These are phyloP conservation scores for Lateolabrax maculatus DNA, from an alignment of 2,797 vertebrate genomes.

Conservation along the genomic window DNA sequence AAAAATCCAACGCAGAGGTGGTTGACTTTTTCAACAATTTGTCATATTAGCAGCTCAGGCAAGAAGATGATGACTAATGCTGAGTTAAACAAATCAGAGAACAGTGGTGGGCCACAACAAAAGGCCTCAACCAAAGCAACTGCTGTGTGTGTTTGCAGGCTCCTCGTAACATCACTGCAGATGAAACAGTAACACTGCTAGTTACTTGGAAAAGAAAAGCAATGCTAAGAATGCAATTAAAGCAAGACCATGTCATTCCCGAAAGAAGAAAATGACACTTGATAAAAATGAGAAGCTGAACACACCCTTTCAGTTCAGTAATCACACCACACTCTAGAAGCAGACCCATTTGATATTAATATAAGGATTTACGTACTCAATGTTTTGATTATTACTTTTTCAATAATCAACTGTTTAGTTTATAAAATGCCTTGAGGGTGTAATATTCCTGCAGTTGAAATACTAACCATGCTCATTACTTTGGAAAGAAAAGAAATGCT, in stretches of 20 bases:
- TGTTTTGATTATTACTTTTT: neutral
- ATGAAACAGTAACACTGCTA: neutral
- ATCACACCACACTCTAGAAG: no score
- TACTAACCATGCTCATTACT: neutral
- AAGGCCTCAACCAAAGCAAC: conserved; percentile 27
- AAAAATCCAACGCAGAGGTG: conserved; percentile 4
- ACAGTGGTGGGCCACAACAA: conserved; percentile 25
- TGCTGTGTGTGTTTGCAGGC: neutral
- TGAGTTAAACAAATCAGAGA: conserved; percentile 1
- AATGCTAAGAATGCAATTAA: neutral
- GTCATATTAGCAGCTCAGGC: conserved; percentile 5
- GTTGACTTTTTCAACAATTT: neutral
- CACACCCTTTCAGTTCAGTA: neutral
- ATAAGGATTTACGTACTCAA: no score
- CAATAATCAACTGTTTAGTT: neutral
- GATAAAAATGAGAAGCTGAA: neutral
- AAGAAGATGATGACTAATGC: conserved; percentile 24
- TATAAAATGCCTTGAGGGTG: neutral
- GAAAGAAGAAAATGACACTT: neutral
- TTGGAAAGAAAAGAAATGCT: neutral
- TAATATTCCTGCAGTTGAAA: neutral
- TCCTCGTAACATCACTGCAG: neutral
- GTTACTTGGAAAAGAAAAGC: neutral
- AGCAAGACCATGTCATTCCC: no score
- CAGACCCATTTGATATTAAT: no score